A percentile compares a stretch with the other conserved stretches of the same genome.
These are phyloP conservation scores for Aeoliscus strigatus DNA, from an alignment of 2,797 vertebrate species.

Conservation along the genomic window DNA sequence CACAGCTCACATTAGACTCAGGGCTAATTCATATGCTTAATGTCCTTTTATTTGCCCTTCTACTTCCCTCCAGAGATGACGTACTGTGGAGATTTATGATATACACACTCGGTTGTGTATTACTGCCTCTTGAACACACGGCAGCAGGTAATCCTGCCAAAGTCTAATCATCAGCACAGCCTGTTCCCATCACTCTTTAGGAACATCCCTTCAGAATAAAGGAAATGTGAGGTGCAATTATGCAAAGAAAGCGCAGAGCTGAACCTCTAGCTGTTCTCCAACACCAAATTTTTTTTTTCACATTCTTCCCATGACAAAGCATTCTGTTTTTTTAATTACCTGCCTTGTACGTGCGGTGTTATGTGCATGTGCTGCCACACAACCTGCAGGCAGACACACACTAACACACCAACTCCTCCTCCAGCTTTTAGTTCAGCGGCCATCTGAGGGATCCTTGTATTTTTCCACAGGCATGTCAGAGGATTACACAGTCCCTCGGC, in stretches of 20 bases:
- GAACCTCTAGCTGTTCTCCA: constrained; percentile 45
- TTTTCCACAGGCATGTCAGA: constrained; percentile 71
- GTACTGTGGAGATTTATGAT: constrained; percentile 30
- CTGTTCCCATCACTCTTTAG: constrained; percentile 38
- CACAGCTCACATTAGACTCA: constrained; percentile 51
- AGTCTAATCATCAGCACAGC: constrained; percentile 55
- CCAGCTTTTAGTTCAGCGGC: constrained; percentile 49
- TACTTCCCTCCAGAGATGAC: constrained; percentile 18
- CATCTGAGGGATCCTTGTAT: constrained; percentile 69
- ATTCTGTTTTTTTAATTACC: too few relatives aligned
- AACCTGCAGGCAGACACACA: constrained; percentile 27
- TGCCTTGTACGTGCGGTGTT: constrained; percentile 12
- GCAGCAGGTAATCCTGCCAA: constrained; percentile 46
- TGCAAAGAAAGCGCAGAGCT: constrained; percentile 49
- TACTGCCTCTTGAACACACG: constrained; percentile 37
- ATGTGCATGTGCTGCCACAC: constrained; percentile 14
- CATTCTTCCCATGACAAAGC: constrained; percentile 21
- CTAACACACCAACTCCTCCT: constrained; percentile 54
- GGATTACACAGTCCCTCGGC: constrained; percentile 68
- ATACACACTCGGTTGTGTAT: constrained; percentile 6
- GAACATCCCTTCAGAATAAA: constrained; percentile 47
- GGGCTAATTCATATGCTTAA: constrained; percentile 51
- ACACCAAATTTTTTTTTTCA: constrained; percentile 33
- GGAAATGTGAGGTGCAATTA: constrained; percentile 58
- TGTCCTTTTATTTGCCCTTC: constrained; percentile 39